Percentiles rank a stretch among this genome's conserved stretches.
These are phyloP conservation scores for Drosophila picticornis DNA, from an alignment of 2,888 invertebrate species.

Conservation along the genomic window DNA sequence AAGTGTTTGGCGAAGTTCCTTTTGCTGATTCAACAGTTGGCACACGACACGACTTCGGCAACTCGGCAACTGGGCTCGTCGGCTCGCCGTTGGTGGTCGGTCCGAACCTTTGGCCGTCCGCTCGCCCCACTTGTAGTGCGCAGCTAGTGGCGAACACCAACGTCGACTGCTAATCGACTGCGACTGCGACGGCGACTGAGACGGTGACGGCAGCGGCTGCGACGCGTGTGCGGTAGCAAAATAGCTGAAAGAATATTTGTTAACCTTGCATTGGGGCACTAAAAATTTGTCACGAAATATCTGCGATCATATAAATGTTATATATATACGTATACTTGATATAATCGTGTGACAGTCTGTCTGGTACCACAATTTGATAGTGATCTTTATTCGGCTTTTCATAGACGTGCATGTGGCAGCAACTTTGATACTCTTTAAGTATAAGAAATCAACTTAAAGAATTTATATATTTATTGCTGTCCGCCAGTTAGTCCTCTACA, in stretches of 20 bases:
- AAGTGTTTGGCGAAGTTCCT: constrained; percentile 33
- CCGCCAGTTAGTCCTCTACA: neutral
- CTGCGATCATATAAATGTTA: neutral
- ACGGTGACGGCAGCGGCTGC: constrained; percentile 13
- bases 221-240: constrained; percentile 41
- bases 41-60: constrained; percentile 39
- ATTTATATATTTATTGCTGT: neutral
- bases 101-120: constrained; percentile 15
- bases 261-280: neutral
- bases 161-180: constrained; percentile 8
- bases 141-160: constrained; percentile 45
- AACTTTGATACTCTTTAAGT: too few species aligned
- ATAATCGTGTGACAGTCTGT: neutral
- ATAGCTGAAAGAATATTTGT: constrained; percentile 1
- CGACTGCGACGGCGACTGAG: constrained; percentile 11
- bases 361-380: too few species aligned
- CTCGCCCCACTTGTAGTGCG: constrained; percentile 41
- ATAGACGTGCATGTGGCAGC: too few species aligned
- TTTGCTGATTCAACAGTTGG: constrained; percentile 51
- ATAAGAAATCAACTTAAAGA: too few species aligned
- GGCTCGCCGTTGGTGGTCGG: constrained; percentile 13
- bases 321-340: neutral
- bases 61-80: constrained; percentile 19
- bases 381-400: too few species aligned
- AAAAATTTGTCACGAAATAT: neutral